Conservation (phyloP, 2,888 invertebrate genomes). For the Diaperis boleti region DNA sequence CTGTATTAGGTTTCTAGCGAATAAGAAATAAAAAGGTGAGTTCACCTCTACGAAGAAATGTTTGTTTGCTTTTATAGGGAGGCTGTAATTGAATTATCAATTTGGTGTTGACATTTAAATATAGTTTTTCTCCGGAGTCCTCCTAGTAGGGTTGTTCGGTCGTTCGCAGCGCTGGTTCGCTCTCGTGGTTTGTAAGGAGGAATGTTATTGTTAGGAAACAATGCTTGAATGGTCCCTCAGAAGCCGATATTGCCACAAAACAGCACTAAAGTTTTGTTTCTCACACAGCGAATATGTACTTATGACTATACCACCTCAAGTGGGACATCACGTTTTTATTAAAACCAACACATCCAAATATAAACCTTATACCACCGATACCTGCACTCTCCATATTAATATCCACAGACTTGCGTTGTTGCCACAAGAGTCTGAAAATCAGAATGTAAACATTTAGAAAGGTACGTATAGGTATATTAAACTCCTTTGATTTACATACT, state of each 20-base stretch:
- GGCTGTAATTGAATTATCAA: constrained; percentile 45
- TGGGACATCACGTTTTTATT: constrained; percentile 51
- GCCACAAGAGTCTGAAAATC: no score
- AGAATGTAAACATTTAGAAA: no score
- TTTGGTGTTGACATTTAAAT: constrained; percentile 46
- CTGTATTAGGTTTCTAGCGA: neutral
- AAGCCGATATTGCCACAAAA: constrained; percentile 64
- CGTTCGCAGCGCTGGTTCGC: constrained; percentile 36
- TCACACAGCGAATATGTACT: constrained; percentile 62
- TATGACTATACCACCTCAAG: constrained; percentile 58
- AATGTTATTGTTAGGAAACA: constrained; percentile 64
- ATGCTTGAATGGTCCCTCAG: constrained; percentile 63
- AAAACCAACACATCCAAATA: constrained; percentile 44
- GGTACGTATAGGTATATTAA: no score
- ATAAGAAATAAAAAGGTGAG: constrained; percentile 26
- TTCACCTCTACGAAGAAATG: constrained; percentile 21
- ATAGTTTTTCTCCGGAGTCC: constrained; percentile 45
- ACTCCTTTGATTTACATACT: no score
- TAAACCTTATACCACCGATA: no score
- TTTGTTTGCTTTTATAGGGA: constrained; percentile 28
- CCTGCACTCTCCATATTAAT: no score
- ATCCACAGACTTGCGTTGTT: no score
- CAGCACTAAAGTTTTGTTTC: constrained; percentile 64
- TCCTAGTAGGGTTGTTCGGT: constrained; percentile 42
- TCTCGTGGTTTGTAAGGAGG: constrained; percentile 59